Percentiles rank a stretch among this genome's conserved stretches.
Evolutionary conservation across 1,140 invertebrate genomes (phyloP).

Genomic region (Lepidotrigona ventralis): DNA sequence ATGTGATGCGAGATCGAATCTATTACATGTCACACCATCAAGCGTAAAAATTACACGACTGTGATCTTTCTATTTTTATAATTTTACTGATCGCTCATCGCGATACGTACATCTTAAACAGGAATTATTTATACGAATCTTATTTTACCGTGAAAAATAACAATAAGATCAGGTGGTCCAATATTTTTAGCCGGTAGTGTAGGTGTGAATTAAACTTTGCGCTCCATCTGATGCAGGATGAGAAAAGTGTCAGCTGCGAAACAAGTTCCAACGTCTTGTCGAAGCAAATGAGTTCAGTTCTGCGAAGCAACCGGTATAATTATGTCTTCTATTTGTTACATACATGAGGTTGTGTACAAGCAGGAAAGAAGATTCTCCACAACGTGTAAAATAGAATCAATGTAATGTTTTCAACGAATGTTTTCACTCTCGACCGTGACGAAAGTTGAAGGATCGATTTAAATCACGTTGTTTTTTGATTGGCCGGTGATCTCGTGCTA

Average conservation of each 20-base stretch:
- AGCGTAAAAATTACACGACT: background rate
- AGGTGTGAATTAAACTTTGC: background rate
- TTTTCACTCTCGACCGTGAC: background rate
- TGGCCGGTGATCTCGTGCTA: background rate
- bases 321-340: conserved; percentile 39
- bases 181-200: conserved; percentile 22
- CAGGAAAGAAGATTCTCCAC: background rate
- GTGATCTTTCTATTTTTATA: background rate
- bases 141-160: conserved; percentile 8
- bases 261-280: background rate
- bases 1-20: background rate
- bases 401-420: background rate
- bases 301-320: conserved; percentile 33
- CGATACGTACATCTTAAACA: background rate
- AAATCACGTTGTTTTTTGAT: background rate
- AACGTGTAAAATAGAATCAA: conserved; percentile 6
- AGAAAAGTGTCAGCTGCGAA: conserved; percentile 4
- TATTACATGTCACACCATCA: too few relatives aligned
- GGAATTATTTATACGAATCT: background rate
- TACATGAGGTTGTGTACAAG: conserved; percentile 11
- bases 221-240: conserved; percentile 22
- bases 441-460: background rate
- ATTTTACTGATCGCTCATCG: background rate
- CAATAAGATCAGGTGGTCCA: conserved; percentile 1
- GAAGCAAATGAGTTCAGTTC: background rate